These are phyloP conservation scores for Tenebrio molitor DNA, from an alignment of 1,140 invertebrate species.

Conservation along the genomic window DNA sequence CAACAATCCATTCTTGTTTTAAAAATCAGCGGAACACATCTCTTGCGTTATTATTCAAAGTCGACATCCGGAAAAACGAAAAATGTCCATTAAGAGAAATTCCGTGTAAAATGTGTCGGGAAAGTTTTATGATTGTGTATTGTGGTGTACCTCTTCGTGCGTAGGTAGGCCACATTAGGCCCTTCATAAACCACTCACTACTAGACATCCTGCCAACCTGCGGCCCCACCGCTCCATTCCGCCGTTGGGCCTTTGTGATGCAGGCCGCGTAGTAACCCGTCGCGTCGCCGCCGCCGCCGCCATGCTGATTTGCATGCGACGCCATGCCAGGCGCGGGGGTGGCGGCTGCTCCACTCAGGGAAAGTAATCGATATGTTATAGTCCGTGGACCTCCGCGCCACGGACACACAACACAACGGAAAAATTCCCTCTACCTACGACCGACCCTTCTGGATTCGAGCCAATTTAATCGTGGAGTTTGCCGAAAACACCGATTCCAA, in stretches of 20 bases:
- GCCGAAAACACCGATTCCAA: too few species aligned
- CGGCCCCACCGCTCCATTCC: neutral
- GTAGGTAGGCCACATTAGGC: neutral
- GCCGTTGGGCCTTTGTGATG: constrained; percentile 45
- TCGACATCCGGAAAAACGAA: too few species aligned
- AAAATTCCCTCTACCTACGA: too few species aligned
- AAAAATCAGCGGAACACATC: too few species aligned
- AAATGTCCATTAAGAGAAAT: too few species aligned
- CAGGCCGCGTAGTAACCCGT: constrained; percentile 55
- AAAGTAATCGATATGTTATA: constrained; percentile 74
- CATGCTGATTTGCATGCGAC: constrained; percentile 68
- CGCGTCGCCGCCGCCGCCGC: constrained; percentile 63
- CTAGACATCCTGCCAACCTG: constrained; percentile 43
- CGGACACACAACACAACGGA: constrained; percentile 32
- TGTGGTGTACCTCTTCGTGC: too few species aligned
- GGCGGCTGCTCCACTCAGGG: constrained; percentile 62
- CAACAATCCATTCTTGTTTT: too few species aligned
- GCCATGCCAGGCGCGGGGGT: constrained; percentile 64
- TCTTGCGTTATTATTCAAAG: too few species aligned
- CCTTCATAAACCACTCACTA: constrained; percentile 13
- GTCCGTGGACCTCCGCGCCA: constrained; percentile 54
- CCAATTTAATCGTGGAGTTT: constrained; percentile 5
- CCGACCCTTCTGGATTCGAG: constrained; percentile 2
- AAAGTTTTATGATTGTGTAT: too few species aligned
- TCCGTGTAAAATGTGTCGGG: too few species aligned